Percentiles rank a stretch among this genome's conserved stretches.
These are phyloP conservation scores for Propithecus deckenii DNA, from an alignment of 2,797 vertebrate species.

Conservation along the genomic window DNA sequence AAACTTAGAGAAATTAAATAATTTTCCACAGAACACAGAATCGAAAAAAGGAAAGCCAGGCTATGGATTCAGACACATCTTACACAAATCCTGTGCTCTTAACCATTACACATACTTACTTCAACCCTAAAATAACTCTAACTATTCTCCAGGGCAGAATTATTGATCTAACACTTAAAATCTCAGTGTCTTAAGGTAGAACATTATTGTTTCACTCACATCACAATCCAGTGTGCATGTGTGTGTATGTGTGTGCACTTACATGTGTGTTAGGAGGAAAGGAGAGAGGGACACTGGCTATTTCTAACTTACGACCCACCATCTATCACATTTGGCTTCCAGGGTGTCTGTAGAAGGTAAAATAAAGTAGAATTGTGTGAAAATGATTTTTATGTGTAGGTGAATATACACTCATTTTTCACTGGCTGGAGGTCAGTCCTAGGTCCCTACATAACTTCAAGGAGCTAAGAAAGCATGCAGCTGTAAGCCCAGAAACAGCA, in stretches of 20 bases:
- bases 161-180: neutral
- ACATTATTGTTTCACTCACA: neutral
- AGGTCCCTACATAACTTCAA: neutral
- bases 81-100: neutral
- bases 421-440: neutral
- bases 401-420: neutral
- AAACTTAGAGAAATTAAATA: neutral
- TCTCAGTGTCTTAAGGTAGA: neutral
- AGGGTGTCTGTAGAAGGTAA: neutral
- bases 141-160: neutral
- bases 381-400: neutral
- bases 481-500: neutral
- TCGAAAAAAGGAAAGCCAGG: neutral
- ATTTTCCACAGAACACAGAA: neutral
- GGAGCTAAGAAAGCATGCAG: neutral
- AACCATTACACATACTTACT: neutral
- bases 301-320: neutral
- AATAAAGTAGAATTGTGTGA: neutral
- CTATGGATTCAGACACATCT: neutral
- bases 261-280: neutral
- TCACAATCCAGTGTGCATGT: neutral
- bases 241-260: neutral
- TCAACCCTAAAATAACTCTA: neutral
- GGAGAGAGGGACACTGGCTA: accelerated
- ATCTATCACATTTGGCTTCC: neutral